These are phyloP conservation scores for Misgurnus mizolepis DNA, from an alignment of 2,113 vertebrate species.

Conservation along the genomic window DNA sequence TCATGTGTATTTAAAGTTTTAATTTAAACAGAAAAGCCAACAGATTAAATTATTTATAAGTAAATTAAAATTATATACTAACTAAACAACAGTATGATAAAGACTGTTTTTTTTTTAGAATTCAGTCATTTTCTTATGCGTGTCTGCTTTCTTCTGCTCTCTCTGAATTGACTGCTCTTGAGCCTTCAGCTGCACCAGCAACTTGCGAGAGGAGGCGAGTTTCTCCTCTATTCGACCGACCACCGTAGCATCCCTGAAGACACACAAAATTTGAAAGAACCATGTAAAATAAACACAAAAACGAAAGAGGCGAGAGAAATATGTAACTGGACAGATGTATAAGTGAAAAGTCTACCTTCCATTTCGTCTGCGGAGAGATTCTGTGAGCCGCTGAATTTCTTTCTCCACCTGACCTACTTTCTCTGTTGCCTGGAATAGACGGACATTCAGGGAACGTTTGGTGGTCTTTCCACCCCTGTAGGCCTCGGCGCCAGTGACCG, in stretches of 20 bases:
- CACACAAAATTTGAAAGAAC: slow-evolving; percentile 38
- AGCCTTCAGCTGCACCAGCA: slow-evolving; percentile 86
- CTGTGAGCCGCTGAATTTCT: slow-evolving; percentile 82
- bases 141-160: slow-evolving; percentile 87
- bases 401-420: slow-evolving; percentile 83
- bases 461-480: slow-evolving; percentile 83
- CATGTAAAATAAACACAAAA: not conserved
- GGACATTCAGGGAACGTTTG: slow-evolving; percentile 85
- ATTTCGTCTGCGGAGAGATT: slow-evolving; percentile 79
- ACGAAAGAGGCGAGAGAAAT: not conserved
- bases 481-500: slow-evolving; percentile 75
- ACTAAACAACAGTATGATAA: not conserved
- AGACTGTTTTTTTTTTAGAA: slow-evolving; percentile 74
- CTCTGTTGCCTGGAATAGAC: slow-evolving; percentile 81
- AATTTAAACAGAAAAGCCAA: not conserved
- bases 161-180: slow-evolving; percentile 85
- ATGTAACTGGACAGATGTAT: not conserved
- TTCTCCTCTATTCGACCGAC: slow-evolving; percentile 85
- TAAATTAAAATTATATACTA: not conserved
- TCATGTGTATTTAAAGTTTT: not conserved
- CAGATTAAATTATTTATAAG: too few relatives aligned
- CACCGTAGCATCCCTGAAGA: slow-evolving; percentile 78
- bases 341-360: slow-evolving; percentile 74
- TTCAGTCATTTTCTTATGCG: slow-evolving; percentile 97
- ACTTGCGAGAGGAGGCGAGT: slow-evolving; percentile 79